These are phyloP conservation scores for Orchestia grillus DNA, from an alignment of 1,140 invertebrate species.

Conservation along the genomic window DNA sequence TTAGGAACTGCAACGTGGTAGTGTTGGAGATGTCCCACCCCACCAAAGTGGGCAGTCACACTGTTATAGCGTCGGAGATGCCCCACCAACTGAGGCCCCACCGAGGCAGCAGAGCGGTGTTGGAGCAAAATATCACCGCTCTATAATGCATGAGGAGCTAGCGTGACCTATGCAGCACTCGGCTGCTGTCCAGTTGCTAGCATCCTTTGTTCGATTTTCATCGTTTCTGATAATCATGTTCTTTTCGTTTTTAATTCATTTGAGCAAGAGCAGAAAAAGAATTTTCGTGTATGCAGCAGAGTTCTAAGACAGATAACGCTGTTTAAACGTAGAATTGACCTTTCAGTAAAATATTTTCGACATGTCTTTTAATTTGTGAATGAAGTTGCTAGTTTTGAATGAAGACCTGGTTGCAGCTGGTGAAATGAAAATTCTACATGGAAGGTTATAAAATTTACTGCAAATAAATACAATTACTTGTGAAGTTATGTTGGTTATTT, in stretches of 20 bases:
- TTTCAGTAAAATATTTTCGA: neutral
- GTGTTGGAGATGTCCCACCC: too few species aligned
- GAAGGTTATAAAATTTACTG: slow-evolving; percentile 39
- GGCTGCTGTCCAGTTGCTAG: neutral
- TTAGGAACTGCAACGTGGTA: too few species aligned
- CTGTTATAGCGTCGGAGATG: too few species aligned
- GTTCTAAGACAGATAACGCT: neutral
- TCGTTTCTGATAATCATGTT: neutral
- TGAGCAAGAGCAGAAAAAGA: neutral
- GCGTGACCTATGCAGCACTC: neutral
- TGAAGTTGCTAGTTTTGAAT: neutral
- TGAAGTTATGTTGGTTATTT: neutral
- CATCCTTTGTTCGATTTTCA: neutral
- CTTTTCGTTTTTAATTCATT: neutral
- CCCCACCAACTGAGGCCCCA: too few species aligned
- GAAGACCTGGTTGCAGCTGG: too few species aligned
- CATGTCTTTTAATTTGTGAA: neutral
- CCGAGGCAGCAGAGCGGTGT: neutral
- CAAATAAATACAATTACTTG: neutral
- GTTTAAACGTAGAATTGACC: neutral
- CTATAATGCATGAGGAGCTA: neutral
- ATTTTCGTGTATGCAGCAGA: neutral
- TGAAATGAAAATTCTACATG: neutral
- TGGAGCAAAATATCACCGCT: neutral
- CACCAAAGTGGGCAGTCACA: too few species aligned